Percentiles rank a stretch among this genome's conserved stretches.
These are phyloP conservation scores for Orius laevigatus DNA, from an alignment of 1,140 invertebrate genomes.

Conservation along the genomic window DNA sequence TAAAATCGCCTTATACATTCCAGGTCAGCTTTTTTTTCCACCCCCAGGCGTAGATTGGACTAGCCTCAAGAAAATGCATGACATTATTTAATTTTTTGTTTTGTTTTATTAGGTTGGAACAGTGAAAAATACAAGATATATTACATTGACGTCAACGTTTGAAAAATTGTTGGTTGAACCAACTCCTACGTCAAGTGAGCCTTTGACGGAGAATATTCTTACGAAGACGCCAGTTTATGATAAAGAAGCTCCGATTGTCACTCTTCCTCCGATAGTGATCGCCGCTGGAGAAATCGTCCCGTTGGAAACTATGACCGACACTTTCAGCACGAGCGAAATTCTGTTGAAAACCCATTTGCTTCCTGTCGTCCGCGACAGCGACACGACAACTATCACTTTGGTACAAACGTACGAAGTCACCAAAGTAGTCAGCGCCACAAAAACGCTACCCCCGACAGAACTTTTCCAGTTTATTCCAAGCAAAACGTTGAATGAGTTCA, in stretches of 20 bases:
- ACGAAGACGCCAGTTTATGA: conserved; percentile 48
- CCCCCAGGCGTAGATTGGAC: neutral
- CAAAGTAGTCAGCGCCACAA: conserved; percentile 66
- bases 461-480: conserved; percentile 72
- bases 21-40: conserved; percentile 39
- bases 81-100: neutral
- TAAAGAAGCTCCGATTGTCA: conserved; percentile 55
- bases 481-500: conserved; percentile 76
- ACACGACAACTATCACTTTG: conserved; percentile 57
- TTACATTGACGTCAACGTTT: conserved; percentile 66
- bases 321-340: conserved; percentile 73
- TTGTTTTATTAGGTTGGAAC: conserved; percentile 48
- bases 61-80: neutral
- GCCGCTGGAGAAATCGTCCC: conserved; percentile 59
- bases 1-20: conserved; percentile 75
- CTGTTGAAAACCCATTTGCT: conserved; percentile 74
- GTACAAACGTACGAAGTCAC: conserved; percentile 79
- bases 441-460: conserved; percentile 71
- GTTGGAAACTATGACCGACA: conserved; percentile 74
- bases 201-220: conserved; percentile 70
- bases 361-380: conserved; percentile 54
- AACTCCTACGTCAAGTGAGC: conserved; percentile 44
- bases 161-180: conserved; percentile 48
- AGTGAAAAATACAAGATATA: conserved; percentile 67
- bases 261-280: conserved; percentile 59